Evolutionary conservation across 2,113 vertebrate genomes (phyloP), one percentile per base, ranked within the genome.

Genomic region (Azemiops feae): DNA sequence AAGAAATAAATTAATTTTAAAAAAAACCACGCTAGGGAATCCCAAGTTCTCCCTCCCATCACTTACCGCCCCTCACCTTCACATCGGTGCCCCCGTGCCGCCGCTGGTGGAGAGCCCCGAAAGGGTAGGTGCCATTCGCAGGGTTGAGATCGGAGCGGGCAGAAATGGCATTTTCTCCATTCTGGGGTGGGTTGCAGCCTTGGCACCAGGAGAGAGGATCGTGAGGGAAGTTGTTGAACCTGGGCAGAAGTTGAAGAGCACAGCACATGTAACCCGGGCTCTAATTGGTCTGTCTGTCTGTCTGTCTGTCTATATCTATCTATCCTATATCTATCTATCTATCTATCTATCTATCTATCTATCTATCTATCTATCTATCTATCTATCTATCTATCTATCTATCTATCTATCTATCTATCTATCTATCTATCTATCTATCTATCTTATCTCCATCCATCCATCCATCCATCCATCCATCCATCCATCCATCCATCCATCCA

Each of bases 111-210:
- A 99, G 97, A 14, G 99, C 99, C 0, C 97, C 97, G 96, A 99
- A 99, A 0, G 99, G 99, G 96, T 99, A 99, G 0, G 99, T 98
- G 94, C 99, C 99, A 0, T 99, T 99, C 52, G 97, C 89, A 0
- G 98, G 98, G 96, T 99, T 99, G 93, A 99, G 98, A 96, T 99
- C 99, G 0, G 99, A 99, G 88, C 99, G 99, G 25, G 99, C 98
- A 0, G 99, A 98, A 95, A 99, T 98, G 9, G 99, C 96, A 0
- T 99, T 99, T 96, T 99, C 99, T 0, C 97, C 99, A 0, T 99
- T 99, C 85, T 95, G 97, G 39, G 96, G 95, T 0, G 99, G 99
- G 87, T 95, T 54, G 5, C 99, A 99, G 93, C 94, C 96, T 18
- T 95, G 47, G 93, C 99, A 99, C 9, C 85, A 85, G 0, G 99